These are phyloP conservation scores for Oreochromis grahami DNA, from an alignment of 2,797 vertebrate species.

Conservation along the genomic window DNA sequence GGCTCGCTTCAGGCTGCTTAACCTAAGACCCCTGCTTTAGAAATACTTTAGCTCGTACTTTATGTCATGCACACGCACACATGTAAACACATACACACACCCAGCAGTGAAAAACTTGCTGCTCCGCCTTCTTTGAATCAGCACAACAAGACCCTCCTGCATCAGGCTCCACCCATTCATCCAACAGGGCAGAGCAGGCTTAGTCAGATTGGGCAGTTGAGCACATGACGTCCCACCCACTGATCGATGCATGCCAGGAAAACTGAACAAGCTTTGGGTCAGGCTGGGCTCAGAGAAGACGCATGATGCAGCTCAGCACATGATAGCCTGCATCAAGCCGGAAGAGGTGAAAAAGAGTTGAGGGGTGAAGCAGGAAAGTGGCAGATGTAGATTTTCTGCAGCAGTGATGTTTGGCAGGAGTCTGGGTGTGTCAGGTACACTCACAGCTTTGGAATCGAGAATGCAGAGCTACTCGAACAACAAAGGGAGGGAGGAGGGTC, in stretches of 20 bases:
- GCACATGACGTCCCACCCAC: conserved; percentile 27
- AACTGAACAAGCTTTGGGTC: conserved; percentile 42
- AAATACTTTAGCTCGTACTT: conserved; percentile 16
- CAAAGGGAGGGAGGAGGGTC: not conserved
- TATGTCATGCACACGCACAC: conserved; percentile 15
- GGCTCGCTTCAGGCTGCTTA: conserved; percentile 11
- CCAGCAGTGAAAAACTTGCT: conserved; percentile 41
- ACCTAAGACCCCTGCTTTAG: conserved; percentile 32
- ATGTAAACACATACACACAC: conserved; percentile 5
- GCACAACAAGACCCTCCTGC: conserved; percentile 32
- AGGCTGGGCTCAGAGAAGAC: not conserved
- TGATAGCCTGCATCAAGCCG: not conserved
- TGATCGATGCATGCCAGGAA: conserved; percentile 37
- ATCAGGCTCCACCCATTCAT: conserved; percentile 41
- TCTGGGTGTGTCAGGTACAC: conserved; percentile 68
- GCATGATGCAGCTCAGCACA: not conserved
- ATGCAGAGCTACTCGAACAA: conserved; percentile 36
- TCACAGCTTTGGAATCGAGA: conserved; percentile 78
- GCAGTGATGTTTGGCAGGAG: conserved; percentile 30
- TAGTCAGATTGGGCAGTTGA: conserved; percentile 52
- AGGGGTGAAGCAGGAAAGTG: not conserved
- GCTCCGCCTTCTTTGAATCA: conserved; percentile 57
- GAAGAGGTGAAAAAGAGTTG: not conserved
- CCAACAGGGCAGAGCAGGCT: conserved; percentile 29
- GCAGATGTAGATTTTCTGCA: not conserved